Conservation (phyloP, 2,888 invertebrate species). For the Atrina japonica region DNA sequence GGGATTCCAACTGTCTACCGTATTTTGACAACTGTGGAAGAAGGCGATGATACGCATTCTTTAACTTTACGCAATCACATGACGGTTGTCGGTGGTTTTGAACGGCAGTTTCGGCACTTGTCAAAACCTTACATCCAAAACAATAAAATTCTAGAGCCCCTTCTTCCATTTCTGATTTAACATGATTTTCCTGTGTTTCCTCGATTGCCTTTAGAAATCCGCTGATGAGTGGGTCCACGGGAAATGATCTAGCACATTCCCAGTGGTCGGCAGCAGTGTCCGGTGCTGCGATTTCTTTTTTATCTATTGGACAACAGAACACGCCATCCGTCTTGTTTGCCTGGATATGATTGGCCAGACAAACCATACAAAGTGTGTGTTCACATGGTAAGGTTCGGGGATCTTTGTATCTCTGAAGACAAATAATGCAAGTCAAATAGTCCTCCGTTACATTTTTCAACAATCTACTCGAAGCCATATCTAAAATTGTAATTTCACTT, state of each 20-base stretch:
- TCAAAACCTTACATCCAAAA: constrained; percentile 36
- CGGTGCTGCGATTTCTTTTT: constrained; percentile 15
- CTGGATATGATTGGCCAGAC: constrained; percentile 37
- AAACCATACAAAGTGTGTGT: constrained; percentile 40
- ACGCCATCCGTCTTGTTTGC: constrained; percentile 3
- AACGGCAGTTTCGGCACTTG: constrained; percentile 36
- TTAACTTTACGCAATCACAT: constrained; percentile 39
- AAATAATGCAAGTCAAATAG: constrained; percentile 40
- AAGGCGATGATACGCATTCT: constrained; percentile 33
- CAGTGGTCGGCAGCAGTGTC: constrained; percentile 28
- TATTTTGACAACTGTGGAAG: constrained; percentile 25
- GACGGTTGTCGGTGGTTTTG: constrained; percentile 25
- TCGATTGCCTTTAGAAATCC: constrained; percentile 28
- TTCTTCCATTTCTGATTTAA: neutral
- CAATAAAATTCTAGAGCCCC: constrained; percentile 29
- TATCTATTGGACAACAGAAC: constrained; percentile 41
- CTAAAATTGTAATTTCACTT: neutral
- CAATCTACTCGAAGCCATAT: constrained; percentile 32
- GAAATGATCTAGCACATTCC: constrained; percentile 30
- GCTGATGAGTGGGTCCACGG: constrained; percentile 8
- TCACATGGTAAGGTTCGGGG: constrained; percentile 42
- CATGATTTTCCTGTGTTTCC: constrained; percentile 6
- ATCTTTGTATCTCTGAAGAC: constrained; percentile 36
- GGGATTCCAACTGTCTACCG: constrained; percentile 32
- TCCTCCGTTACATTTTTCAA: constrained; percentile 41